Conservation (phyloP, 2,113 vertebrate genomes). For the Geococcyx californianus region DNA sequence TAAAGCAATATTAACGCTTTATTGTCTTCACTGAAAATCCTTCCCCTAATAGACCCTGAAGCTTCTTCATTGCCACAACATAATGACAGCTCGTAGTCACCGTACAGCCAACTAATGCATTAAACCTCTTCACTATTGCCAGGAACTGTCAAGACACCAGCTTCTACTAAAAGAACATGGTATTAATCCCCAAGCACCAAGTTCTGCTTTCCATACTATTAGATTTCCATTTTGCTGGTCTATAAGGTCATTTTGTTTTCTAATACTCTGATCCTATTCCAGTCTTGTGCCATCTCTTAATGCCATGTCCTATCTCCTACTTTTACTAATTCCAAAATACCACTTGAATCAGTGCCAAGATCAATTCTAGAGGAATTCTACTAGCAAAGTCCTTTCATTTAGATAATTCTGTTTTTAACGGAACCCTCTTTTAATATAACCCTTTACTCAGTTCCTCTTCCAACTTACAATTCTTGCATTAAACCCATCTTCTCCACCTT, state of each 20-base stretch:
- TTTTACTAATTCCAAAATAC: not conserved
- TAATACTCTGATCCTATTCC: not conserved
- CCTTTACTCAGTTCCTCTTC: not conserved
- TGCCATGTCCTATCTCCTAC: not conserved
- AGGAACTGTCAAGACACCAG: not conserved
- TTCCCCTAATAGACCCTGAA: not conserved
- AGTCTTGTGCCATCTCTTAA: not conserved
- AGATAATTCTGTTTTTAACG: not conserved
- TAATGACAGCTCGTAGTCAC: not conserved
- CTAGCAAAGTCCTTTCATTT: not conserved
- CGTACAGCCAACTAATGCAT: not conserved
- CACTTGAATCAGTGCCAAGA: not conserved
- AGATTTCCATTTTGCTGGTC: not conserved
- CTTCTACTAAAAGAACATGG: not conserved
- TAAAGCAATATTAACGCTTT: slow-evolving; percentile 29
- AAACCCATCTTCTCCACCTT: not conserved
- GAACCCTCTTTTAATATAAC: not conserved
- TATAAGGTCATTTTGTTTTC: not conserved
- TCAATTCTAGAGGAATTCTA: not conserved
- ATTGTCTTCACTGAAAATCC: not conserved
- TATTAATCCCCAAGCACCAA: not conserved
- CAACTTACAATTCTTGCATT: not conserved
- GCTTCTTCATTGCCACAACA: not conserved
- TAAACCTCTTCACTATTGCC: not conserved
- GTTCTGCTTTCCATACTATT: not conserved